Percentiles rank a stretch among this genome's conserved stretches.
Conservation (phyloP, 2,888 invertebrate genomes). For the Melieria picta region DNA sequence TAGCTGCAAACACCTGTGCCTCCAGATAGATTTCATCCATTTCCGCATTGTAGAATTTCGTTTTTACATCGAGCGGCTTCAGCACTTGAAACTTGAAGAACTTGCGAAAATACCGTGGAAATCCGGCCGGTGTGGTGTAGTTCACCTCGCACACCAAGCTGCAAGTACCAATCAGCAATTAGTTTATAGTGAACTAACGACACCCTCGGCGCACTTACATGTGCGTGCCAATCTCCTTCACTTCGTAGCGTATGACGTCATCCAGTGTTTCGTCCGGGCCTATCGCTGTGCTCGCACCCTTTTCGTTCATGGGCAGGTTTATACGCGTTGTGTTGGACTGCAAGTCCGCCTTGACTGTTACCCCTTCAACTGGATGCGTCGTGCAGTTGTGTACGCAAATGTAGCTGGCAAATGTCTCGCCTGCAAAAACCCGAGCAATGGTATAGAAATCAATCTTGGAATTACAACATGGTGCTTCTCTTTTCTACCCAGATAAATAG, state of each 20-base stretch:
- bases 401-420: conserved; percentile 96
- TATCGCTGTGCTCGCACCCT: conserved; percentile 71
- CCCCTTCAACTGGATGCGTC: conserved; percentile 72
- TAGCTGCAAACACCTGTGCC: conserved; percentile 69
- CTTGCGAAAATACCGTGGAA: conserved; percentile 88
- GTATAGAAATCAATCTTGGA: neutral
- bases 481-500: conserved; percentile 84
- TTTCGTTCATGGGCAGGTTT: conserved; percentile 79
- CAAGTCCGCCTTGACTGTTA: conserved; percentile 80
- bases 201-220: conserved; percentile 72
- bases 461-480: conserved; percentile 57
- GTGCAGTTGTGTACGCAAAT: conserved; percentile 98
- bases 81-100: conserved; percentile 98
- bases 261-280: conserved; percentile 88
- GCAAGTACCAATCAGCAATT: neutral
- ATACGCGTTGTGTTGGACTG: conserved; percentile 93
- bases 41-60: conserved; percentile 96
- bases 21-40: conserved; percentile 80
- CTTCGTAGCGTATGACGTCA: conserved; percentile 97
- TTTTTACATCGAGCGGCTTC: conserved; percentile 98
- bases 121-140: conserved; percentile 81
- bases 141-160: conserved; percentile 96
- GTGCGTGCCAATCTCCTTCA: conserved; percentile 98
- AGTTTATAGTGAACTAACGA: no score
- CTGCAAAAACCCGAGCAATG: neutral